Evolutionary conservation across 2,888 invertebrate species (phyloP).

Genomic region (Andrena fulva): DNA sequence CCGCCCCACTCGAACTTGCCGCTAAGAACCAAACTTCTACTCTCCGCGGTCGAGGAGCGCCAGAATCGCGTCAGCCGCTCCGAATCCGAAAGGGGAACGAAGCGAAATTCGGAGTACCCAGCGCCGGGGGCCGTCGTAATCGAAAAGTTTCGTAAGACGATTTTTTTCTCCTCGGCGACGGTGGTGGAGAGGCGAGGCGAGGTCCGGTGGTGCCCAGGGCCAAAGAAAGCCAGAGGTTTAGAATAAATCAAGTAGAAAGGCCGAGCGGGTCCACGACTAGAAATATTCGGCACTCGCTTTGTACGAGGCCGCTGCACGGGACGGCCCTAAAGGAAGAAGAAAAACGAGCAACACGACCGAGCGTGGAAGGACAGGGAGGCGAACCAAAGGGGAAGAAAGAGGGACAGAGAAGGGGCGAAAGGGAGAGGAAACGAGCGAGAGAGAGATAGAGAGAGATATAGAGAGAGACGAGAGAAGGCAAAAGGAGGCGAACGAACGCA

Average conservation of each 20-base stretch:
- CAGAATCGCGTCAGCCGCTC: not conserved
- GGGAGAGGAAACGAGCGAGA: conserved; percentile 42
- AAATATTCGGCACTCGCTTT: conserved; percentile 77
- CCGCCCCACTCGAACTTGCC: not conserved
- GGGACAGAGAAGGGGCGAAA: conserved; percentile 40
- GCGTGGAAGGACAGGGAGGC: conserved; percentile 45
- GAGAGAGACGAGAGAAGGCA: conserved; percentile 42
- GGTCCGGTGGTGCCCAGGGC: conserved; percentile 29
- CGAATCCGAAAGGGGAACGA: not conserved
- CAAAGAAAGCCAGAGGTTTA: conserved; percentile 66
- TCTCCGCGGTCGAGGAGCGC: not conserved
- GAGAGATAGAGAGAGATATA: conserved; percentile 37
- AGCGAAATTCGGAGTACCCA: not conserved
- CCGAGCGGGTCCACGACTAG: conserved; percentile 74
- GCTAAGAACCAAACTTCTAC: not conserved
- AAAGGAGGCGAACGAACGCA: conserved; percentile 55
- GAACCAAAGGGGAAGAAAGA: conserved; percentile 21
- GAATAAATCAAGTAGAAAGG: conserved; percentile 81
- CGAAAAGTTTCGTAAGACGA: conserved; percentile 31
- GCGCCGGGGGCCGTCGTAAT: conserved; percentile 1
- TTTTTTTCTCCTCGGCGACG: not conserved
- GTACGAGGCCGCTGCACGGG: conserved; percentile 72
- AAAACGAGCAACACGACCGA: conserved; percentile 49
- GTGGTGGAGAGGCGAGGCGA: not conserved
- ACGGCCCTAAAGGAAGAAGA: conserved; percentile 60